Percentiles rank a stretch among this genome's conserved stretches.
phyloP scores from a whole-genome alignment of 2,888 invertebrate species.

The Apodemia duryi region DNA sequence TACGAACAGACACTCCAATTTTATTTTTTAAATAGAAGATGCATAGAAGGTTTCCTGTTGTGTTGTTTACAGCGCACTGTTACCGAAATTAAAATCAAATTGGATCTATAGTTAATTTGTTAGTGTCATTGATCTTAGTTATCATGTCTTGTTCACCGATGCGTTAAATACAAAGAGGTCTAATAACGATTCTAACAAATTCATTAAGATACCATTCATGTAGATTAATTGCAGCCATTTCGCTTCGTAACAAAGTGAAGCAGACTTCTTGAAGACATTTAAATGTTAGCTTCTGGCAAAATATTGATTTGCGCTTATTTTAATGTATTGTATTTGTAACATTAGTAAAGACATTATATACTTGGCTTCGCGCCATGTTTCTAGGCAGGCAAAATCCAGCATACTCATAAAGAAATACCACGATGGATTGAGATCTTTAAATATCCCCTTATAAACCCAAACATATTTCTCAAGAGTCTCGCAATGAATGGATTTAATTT shows the following conservation, averaged over 20 bases:
- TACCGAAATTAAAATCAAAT: not conserved
- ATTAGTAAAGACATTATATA: not conserved
- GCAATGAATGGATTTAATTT: too few relatives aligned
- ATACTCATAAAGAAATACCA: too few relatives aligned
- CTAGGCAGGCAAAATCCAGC: too few relatives aligned
- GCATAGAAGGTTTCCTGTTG: too few relatives aligned
- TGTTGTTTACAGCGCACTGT: too few relatives aligned
- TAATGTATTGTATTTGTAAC: not conserved
- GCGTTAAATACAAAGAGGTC: constrained; percentile 1
- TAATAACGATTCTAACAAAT: constrained; percentile 3
- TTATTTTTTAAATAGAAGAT: too few relatives aligned
- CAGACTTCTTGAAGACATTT: not conserved
- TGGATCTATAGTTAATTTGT: not conserved
- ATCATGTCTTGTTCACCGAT: not conserved
- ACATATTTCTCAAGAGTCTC: too few relatives aligned
- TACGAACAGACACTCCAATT: too few relatives aligned
- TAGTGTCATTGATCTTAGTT: not conserved
- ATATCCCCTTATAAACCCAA: too few relatives aligned
- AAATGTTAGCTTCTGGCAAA: constrained; percentile 1
- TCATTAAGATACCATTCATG: not conserved
- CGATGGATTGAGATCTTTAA: too few relatives aligned
- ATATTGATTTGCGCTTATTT: too few relatives aligned
- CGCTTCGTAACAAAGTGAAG: not conserved
- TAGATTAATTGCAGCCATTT: not conserved
- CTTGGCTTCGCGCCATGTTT: too few relatives aligned